These are phyloP conservation scores for Drosophila rubida DNA, from an alignment of 2,888 invertebrate genomes.

Conservation along the genomic window DNA sequence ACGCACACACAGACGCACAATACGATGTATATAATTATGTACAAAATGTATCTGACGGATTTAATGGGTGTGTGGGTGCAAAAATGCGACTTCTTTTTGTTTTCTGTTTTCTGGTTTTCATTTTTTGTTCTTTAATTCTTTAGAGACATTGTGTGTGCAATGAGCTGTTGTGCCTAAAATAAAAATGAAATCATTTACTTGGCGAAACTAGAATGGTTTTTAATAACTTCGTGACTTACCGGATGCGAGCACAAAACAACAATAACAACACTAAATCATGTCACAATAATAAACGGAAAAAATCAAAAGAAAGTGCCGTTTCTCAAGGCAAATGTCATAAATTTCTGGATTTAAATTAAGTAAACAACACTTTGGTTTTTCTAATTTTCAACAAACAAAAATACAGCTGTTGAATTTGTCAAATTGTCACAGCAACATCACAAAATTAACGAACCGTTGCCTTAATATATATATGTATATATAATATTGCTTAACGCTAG, in stretches of 20 bases:
- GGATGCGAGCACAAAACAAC: slow-evolving; percentile 59
- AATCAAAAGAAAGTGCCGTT: slow-evolving; percentile 27
- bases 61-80: slow-evolving; percentile 52
- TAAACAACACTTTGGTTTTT: slow-evolving; percentile 66
- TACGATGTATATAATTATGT: slow-evolving; percentile 17
- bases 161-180: slow-evolving; percentile 77
- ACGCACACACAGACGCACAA: slow-evolving; percentile 13
- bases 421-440: slow-evolving; percentile 34
- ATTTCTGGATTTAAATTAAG: slow-evolving; percentile 65
- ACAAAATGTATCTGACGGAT: slow-evolving; percentile 59
- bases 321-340: slow-evolving; percentile 52
- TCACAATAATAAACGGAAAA: slow-evolving; percentile 58
- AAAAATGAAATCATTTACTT: slow-evolving; percentile 81
- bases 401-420: slow-evolving; percentile 58
- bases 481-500: slow-evolving; percentile 28
- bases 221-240: slow-evolving; percentile 75
- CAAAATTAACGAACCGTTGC: slow-evolving; percentile 23
- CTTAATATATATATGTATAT: slow-evolving; percentile 7
- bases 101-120: slow-evolving; percentile 14
- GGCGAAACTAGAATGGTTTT: slow-evolving; percentile 62
- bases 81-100: slow-evolving; percentile 58
- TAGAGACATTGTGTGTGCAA: slow-evolving; percentile 41
- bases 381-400: slow-evolving; percentile 19
- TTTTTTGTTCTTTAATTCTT: slow-evolving; percentile 19
- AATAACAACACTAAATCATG: slow-evolving; percentile 39